phyloP scores from a whole-genome alignment of 2,113 vertebrate species.

The Saguinus midas region DNA sequence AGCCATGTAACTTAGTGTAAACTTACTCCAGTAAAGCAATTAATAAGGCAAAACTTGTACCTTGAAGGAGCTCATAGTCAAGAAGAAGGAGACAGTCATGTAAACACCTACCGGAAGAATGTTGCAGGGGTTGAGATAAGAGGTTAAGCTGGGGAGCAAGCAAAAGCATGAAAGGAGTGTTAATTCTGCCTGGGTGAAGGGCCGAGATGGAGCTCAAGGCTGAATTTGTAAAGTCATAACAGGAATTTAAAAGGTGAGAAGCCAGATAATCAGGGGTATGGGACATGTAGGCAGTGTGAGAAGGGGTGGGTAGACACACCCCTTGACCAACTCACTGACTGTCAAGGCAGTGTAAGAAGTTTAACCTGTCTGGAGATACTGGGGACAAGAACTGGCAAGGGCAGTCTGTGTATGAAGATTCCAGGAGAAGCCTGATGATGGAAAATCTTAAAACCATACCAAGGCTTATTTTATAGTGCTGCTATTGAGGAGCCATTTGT shows the following conservation, averaged over 20 bases:
- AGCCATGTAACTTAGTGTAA: too few species aligned
- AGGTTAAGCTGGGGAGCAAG: not conserved
- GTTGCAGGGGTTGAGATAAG: not conserved
- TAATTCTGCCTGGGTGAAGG: not conserved
- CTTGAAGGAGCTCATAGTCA: not conserved
- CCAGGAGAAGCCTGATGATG: not conserved
- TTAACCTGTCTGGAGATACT: not conserved
- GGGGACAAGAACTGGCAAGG: not conserved
- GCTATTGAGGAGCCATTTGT: not conserved
- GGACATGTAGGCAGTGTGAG: not conserved
- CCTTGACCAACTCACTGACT: too few species aligned
- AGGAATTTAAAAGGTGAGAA: not conserved
- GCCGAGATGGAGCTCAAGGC: not conserved
- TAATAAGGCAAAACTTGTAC: not conserved
- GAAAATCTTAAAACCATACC: not conserved
- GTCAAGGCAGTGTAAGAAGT: not conserved
- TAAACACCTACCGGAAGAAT: not conserved
- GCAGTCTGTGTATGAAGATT: not conserved
- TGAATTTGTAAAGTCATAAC: not conserved
- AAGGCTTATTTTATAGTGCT: not conserved
- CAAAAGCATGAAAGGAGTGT: not conserved
- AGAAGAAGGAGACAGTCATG: not conserved
- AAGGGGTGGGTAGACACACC: not conserved
- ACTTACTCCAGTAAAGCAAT: not conserved
- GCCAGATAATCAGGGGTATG: accelerated